Percentiles rank a stretch among this genome's conserved stretches.
These are phyloP conservation scores for Drosophila prosaltans DNA, from an alignment of 1,140 invertebrate genomes.

Conservation along the genomic window DNA sequence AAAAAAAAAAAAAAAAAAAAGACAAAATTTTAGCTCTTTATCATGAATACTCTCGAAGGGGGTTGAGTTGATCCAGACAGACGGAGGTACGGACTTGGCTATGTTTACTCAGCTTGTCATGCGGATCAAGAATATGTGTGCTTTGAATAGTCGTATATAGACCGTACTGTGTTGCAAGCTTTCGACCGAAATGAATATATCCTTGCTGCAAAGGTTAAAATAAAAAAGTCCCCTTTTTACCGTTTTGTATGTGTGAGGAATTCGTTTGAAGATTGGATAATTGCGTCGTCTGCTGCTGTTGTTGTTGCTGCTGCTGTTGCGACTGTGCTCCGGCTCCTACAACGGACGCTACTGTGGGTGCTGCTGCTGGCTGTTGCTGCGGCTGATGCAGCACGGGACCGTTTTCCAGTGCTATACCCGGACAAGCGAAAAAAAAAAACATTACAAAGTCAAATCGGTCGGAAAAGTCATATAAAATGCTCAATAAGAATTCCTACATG, in stretches of 20 bases:
- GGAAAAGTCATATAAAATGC: background rate
- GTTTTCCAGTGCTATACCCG: constrained; percentile 75
- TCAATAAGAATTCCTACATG: constrained; percentile 66
- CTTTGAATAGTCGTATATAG: no score
- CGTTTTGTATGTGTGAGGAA: constrained; percentile 82
- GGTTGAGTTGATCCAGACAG: no score
- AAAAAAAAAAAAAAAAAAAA: no score
- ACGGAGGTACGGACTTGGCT: no score
- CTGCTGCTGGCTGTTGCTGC: constrained; percentile 42
- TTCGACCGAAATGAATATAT: no score
- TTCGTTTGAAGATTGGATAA: constrained; percentile 83
- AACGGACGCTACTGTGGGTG: constrained; percentile 68
- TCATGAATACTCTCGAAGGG: no score
- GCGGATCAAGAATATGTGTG: no score
- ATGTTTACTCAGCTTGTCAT: no score
- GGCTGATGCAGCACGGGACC: constrained; percentile 68
- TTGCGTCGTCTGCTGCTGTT: constrained; percentile 58
- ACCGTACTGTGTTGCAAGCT: no score
- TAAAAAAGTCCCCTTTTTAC: constrained; percentile 35
- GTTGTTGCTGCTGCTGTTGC: constrained; percentile 63
- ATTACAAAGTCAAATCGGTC: background rate
- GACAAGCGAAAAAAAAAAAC: background rate
- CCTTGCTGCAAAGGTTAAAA: no score
- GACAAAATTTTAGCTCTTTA: no score
- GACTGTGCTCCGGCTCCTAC: constrained; percentile 60